phyloP scores from a whole-genome alignment of 2,113 vertebrate species.

The Lontra canadensis region DNA sequence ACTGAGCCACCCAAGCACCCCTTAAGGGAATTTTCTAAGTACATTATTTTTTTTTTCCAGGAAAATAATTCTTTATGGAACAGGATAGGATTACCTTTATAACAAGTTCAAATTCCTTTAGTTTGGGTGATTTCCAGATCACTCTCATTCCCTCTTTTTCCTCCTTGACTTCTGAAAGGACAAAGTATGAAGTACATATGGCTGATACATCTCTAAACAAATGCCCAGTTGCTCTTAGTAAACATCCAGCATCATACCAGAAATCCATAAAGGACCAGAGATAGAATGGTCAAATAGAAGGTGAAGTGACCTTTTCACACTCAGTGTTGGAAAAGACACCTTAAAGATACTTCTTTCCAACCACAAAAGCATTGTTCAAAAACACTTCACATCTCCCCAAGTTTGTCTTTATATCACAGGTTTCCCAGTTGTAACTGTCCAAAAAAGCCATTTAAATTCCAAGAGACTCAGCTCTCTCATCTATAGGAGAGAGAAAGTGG shows the following conservation, averaged over 20 bases:
- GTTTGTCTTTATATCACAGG: neutral
- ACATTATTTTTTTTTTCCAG: neutral
- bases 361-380: neutral
- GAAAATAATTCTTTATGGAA: neutral
- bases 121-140: neutral
- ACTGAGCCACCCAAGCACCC: neutral
- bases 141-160: neutral
- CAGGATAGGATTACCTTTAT: neutral
- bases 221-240: neutral
- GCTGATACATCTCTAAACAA: neutral
- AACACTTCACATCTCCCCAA: neutral
- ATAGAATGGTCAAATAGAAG: neutral
- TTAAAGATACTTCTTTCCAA: neutral
- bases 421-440: neutral
- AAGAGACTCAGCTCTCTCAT: neutral
- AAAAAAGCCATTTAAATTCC: neutral
- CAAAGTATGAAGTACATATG: neutral
- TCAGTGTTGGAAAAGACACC: neutral
- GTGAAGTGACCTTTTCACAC: neutral
- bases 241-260: neutral
- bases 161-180: neutral
- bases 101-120: neutral
- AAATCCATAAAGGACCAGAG: neutral
- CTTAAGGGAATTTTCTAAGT: neutral
- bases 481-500: neutral